Base-by-base conservation (phyloP, 2,888 invertebrate species). In the Cartodere bifasciata region DNA sequence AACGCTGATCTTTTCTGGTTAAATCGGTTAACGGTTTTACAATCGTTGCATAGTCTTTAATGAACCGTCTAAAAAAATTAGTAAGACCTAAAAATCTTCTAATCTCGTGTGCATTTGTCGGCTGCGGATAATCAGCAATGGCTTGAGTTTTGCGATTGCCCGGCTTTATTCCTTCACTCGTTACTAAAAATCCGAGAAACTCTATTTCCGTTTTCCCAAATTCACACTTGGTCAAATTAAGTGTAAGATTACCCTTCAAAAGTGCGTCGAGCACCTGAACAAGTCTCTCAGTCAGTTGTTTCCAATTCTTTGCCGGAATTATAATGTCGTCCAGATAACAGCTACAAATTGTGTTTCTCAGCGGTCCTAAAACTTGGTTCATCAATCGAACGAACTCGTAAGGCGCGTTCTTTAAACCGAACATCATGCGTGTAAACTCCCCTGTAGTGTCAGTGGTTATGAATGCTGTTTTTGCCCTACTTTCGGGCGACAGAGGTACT, bases 221-320 rank as follows among this genome's bases (percentile, higher is more conserved):
- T 3, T 32, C 23, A 35, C 52, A 53, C 32, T 53, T 55, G 1
- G 36, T 31, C 2, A 52, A 23, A 28, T 55, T 56, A 4, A 56
- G 23, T 2, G 49, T 51, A n/a, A n/a, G n/a, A n/a, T n/a, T n/a
- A n/a, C n/a, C n/a, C n/a, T n/a, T n/a, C n/a, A n/a, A n/a, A n/a
- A n/a, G n/a, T n/a, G n/a, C n/a, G n/a, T n/a, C n/a, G n/a, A n/a
- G n/a, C n/a, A n/a, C n/a, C n/a, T n/a, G n/a, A n/a, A n/a, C n/a
- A n/a, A n/a, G n/a, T n/a, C n/a, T n/a, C n/a, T n/a, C n/a, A n/a
- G n/a, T n/a, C n/a, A n/a, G n/a, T n/a, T n/a, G n/a, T n/a, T n/a
- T n/a, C n/a, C n/a, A n/a, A n/a, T n/a, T n/a, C n/a, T n/a, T n/a
- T n/a, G n/a, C n/a, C n/a, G n/a, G n/a, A n/a, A n/a, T n/a, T n/a